Base-by-base conservation (phyloP, 2,797 vertebrate genomes). In the Hydrolagus colliei region DNA sequence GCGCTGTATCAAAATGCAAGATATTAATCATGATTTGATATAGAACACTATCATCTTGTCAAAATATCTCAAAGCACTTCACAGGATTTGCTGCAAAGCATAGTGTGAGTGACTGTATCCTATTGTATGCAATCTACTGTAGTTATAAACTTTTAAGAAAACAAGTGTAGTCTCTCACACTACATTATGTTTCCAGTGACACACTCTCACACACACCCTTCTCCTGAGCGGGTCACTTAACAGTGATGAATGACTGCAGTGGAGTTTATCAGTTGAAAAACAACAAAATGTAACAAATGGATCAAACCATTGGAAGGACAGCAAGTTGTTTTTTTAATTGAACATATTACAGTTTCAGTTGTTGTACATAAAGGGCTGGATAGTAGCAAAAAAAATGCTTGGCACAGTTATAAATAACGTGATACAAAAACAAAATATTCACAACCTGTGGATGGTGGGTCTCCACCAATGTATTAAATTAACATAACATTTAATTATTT, bases 251-350 rank as follows among this genome's bases (percentile, higher is more conserved):
- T n/a, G 65, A 14, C 65, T 68, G 63, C 65, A 68, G 32, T 92
- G 93, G 93, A 93, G 92, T 94, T 95, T 94, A 94, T 95, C 95
- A 92, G 93, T 93, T 94, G 94, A 95, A 94, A 95, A 94, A 93
- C 93, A 94, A 94, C 92, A 95, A 95, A 94, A 93, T 92, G 89
- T 92, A 90, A 94, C 92, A 93, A 84, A 68, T 65, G 18, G 90
- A 91, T 93, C 93, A 93, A 93, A 94, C 93, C 94, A 93, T 93
- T 90, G 90, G 93, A 93, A 94, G 93, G 93, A 94, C 92, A 92
- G 90, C 94, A 93, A 94, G 90, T 92, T 93, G 93, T 93, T 86
- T 84, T 94, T 71, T 71, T 71, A 76, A 52, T 59, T 94, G 93
- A 94, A 94, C 92, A 93, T 92, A 93, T 94, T 93, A 94, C 93